A percentile compares a stretch with the other conserved stretches of the same genome.
These are phyloP conservation scores for Triplophysa bombifrons DNA, from an alignment of 2,797 vertebrate species.

Conservation along the genomic window DNA sequence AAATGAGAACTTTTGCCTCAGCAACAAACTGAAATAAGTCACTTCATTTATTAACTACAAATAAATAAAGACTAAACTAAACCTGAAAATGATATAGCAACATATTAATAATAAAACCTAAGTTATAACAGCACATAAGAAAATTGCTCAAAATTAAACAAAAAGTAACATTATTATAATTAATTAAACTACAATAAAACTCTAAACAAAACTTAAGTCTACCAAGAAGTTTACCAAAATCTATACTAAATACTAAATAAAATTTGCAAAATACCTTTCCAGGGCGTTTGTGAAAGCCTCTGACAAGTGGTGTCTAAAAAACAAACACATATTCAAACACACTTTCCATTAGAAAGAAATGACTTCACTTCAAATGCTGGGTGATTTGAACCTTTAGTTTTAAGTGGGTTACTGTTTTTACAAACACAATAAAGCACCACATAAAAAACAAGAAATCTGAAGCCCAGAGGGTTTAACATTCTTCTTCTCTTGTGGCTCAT, in stretches of 20 bases:
- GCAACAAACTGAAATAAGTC: too few relatives aligned
- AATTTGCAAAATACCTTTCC: slow-evolving; percentile 85
- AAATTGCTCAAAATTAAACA: too few relatives aligned
- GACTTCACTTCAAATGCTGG: background rate
- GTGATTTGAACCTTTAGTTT: slow-evolving; percentile 30
- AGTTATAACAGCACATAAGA: too few relatives aligned
- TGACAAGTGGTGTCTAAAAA: slow-evolving; percentile 65
- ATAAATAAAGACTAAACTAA: too few relatives aligned
- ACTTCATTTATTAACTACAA: too few relatives aligned
- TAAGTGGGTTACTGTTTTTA: background rate
- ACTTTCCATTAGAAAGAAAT: background rate
- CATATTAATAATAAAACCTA: too few relatives aligned
- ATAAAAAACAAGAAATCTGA: slow-evolving; percentile 10
- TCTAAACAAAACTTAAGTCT: too few relatives aligned
- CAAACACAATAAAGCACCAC: slow-evolving; percentile 1
- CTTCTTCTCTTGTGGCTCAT: slow-evolving; percentile 28
- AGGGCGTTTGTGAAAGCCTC: slow-evolving; percentile 87
- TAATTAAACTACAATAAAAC: too few relatives aligned
- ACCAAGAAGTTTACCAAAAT: background rate
- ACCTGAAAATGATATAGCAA: too few relatives aligned
- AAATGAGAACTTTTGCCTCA: too few relatives aligned
- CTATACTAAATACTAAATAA: slow-evolving; percentile 1
- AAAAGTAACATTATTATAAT: too few relatives aligned
- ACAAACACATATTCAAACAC: slow-evolving; percentile 35
- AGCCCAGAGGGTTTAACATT: slow-evolving; percentile 43